A percentile compares a stretch with the other conserved stretches of the same genome.
These are phyloP conservation scores for Tinea pellionella DNA, from an alignment of 2,888 invertebrate genomes.

Conservation along the genomic window DNA sequence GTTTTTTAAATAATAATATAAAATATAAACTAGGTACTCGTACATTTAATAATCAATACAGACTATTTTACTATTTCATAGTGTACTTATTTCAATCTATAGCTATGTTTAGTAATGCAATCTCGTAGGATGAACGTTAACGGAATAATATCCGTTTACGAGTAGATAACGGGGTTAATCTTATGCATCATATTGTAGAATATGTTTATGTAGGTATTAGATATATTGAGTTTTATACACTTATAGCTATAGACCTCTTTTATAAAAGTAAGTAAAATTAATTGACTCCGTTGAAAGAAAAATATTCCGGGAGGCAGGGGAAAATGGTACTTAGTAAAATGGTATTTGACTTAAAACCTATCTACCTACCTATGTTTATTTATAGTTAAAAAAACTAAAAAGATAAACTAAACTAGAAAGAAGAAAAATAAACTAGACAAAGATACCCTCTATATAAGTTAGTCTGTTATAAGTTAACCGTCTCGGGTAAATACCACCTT, in stretches of 20 bases:
- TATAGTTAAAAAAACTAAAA: no score
- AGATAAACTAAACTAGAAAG: no score
- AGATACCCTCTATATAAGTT: no score
- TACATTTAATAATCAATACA: no score
- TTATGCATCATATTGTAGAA: neutral
- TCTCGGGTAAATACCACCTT: no score
- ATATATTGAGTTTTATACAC: no score
- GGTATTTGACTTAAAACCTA: neutral
- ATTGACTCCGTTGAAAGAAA: neutral
- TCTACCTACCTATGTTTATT: no score
- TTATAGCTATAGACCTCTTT: neutral
- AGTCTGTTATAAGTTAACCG: no score
- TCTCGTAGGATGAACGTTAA: neutral
- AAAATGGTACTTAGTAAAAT: neutral
- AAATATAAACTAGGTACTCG: no score
- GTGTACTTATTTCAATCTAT: neutral
- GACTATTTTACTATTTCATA: neutral
- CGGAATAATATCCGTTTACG: neutral
- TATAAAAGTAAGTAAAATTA: neutral
- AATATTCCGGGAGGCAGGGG: neutral
- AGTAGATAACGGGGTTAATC: neutral
- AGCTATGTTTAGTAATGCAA: neutral
- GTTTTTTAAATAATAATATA: no score
- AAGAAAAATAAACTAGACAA: no score
- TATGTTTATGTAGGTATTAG: no score